Evolutionary conservation across 2,888 invertebrate species (phyloP), one percentile per base, ranked within the genome.

Genomic region (Zygogramma bicolorata): DNA sequence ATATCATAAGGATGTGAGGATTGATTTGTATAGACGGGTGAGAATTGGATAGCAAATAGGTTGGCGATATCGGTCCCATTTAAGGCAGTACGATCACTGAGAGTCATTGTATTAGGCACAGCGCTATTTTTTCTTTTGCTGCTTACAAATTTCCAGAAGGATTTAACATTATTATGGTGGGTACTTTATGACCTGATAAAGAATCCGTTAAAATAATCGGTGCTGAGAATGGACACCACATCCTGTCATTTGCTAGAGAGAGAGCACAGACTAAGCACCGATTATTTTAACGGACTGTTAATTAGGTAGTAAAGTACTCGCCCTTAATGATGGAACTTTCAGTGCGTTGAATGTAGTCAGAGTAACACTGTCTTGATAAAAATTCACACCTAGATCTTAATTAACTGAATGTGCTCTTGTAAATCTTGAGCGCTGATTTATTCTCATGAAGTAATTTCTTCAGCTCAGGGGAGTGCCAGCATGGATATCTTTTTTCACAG

Each of bases 91-190:
- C n/a, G n/a, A n/a, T n/a, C n/a, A n/a, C n/a, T n/a, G n/a, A n/a
- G n/a, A n/a, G n/a, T 46, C 18, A 46, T 46, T 46, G 46, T 46
- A 46, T 27, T 6, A 31, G 59, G 59, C 8, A 31, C 18, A 31
- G 34, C 49, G 46, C 15, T 29, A 65, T 29, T 65, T 25, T 15
- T n/a, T 29, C 29, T 46, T 49, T 65, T 65, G 27, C 25, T 46
- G 42, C 63, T 63, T 22, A 65, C 49, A 65, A 65, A 65, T 65
- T 65, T 42, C 46, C 65, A 46, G 29, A 65, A 65, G 29, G 25
- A 65, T 65, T 65, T n/a, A 27, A 65, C 65, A 65, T 65, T 25
- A 65, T 65, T 29, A 65, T n/a, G n/a, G n/a, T n/a, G n/a, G n/a
- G n/a, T n/a, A n/a, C n/a, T n/a, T n/a, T n/a, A n/a, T n/a, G n/a